Evolutionary conservation across 1,140 invertebrate species (phyloP).

Genomic region (Diorhabda sublineata): DNA sequence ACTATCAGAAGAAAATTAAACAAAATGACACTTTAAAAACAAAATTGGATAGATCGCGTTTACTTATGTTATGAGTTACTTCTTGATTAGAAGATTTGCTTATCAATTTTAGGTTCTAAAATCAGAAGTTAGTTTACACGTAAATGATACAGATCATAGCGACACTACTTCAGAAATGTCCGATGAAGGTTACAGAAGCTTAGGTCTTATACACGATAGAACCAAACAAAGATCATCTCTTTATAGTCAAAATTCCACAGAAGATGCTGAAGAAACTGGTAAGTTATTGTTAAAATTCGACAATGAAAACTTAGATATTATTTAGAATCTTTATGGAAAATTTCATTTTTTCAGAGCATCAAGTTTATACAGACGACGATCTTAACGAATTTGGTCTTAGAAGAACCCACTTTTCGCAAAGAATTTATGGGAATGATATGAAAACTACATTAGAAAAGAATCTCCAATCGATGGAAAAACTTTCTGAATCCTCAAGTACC

Average conservation of each 20-base stretch:
- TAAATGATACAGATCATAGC: conserved; percentile 54
- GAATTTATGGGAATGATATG: conserved; percentile 53
- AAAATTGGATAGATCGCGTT: too few relatives aligned
- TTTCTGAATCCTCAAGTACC: conserved; percentile 19
- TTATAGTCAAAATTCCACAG: conserved; percentile 62
- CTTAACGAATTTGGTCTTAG: conserved; percentile 62
- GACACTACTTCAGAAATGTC: conserved; percentile 83
- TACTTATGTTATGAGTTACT: too few relatives aligned
- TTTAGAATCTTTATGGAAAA: not conserved
- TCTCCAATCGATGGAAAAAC: conserved; percentile 38
- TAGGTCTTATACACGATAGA: conserved; percentile 61
- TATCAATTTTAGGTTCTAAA: conserved; percentile 26
- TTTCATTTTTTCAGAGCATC: conserved; percentile 38
- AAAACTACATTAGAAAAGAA: conserved; percentile 41
- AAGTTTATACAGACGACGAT: conserved; percentile 54
- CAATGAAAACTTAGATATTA: not conserved
- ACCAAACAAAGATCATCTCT: conserved; percentile 58
- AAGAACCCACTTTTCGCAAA: conserved; percentile 59
- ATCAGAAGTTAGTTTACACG: conserved; percentile 40
- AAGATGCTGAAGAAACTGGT: conserved; percentile 66
- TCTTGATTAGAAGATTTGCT: too few relatives aligned
- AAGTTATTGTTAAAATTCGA: conserved; percentile 33
- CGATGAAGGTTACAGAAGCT: conserved; percentile 80
- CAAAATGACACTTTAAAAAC: too few relatives aligned
- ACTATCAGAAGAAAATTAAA: too few relatives aligned